phyloP scores from a whole-genome alignment of 1,140 invertebrate species.

The Leptinotarsa undecemlineata region DNA sequence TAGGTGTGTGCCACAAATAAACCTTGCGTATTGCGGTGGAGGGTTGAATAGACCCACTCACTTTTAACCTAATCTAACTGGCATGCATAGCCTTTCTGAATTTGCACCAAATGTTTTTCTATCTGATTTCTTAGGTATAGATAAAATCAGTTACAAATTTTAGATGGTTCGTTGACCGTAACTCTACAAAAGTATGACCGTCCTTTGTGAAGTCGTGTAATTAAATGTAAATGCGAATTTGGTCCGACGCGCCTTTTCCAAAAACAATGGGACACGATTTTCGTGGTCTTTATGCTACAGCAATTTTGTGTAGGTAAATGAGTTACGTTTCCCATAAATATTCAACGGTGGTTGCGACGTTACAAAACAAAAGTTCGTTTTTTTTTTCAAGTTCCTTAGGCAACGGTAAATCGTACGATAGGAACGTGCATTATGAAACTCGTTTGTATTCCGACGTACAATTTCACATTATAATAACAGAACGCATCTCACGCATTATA shows the following conservation, averaged over 20 bases:
- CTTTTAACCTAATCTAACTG: no score
- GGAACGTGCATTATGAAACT: not conserved
- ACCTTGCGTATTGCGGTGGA: no score
- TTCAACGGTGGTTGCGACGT: not conserved
- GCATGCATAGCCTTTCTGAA: no score
- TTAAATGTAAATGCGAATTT: not conserved
- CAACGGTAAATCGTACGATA: not conserved
- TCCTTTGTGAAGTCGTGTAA: not conserved
- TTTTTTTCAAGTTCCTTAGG: not conserved
- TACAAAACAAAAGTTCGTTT: not conserved
- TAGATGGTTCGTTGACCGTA: no score
- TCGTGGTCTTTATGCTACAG: not conserved
- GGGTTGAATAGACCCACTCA: no score
- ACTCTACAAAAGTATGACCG: no score
- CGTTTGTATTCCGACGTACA: not conserved
- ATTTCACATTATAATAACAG: slow-evolving; percentile 8
- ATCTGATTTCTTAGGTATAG: no score
- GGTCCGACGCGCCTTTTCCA: not conserved
- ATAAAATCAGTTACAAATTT: no score
- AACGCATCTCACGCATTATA: not conserved
- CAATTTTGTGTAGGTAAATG: not conserved
- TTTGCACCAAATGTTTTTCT: no score
- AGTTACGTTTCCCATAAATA: slow-evolving; percentile 3
- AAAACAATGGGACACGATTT: slow-evolving; percentile 8
- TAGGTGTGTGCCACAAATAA: no score